Evolutionary conservation across 2,113 vertebrate species (phyloP).

Genomic region (Triplophysa rosa): DNA sequence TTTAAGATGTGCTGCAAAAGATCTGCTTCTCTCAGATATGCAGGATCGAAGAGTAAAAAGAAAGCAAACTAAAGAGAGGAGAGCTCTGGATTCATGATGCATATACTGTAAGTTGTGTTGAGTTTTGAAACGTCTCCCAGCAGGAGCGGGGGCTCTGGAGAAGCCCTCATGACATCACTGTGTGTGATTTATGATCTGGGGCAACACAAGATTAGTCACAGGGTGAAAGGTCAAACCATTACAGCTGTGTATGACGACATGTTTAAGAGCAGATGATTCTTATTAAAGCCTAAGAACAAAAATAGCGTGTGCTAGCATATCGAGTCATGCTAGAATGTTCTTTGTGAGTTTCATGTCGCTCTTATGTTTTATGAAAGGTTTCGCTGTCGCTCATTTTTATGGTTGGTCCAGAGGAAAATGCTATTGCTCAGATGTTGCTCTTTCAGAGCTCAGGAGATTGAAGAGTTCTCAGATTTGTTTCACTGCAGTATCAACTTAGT

Average conservation of each 20-base stretch:
- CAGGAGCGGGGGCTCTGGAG: slow-evolving; percentile 51
- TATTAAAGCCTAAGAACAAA: slow-evolving; percentile 57
- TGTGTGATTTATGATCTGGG: slow-evolving; percentile 69
- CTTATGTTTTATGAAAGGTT: background rate
- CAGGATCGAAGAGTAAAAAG: no score
- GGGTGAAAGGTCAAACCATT: slow-evolving; percentile 73
- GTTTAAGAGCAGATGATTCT: slow-evolving; percentile 65
- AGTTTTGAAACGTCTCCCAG: slow-evolving; percentile 61
- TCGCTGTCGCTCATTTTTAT: background rate
- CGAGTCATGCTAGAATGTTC: slow-evolving; percentile 45
- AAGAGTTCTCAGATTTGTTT: no score
- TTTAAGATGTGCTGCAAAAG: no score
- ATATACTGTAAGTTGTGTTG: background rate
- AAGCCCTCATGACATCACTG: slow-evolving; percentile 60
- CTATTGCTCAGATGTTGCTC: no score
- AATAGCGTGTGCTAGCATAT: slow-evolving; percentile 26
- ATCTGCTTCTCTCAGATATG: no score
- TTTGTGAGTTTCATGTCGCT: slow-evolving; percentile 31
- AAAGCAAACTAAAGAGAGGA: no score
- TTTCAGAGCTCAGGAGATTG: no score
- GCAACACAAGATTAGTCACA: slow-evolving; percentile 75
- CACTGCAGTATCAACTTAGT: no score
- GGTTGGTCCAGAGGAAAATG: no score
- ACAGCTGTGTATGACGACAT: slow-evolving; percentile 74
- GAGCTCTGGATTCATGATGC: no score